These are phyloP conservation scores for Tipula vernalis DNA, from an alignment of 2,888 invertebrate genomes.

Conservation along the genomic window DNA sequence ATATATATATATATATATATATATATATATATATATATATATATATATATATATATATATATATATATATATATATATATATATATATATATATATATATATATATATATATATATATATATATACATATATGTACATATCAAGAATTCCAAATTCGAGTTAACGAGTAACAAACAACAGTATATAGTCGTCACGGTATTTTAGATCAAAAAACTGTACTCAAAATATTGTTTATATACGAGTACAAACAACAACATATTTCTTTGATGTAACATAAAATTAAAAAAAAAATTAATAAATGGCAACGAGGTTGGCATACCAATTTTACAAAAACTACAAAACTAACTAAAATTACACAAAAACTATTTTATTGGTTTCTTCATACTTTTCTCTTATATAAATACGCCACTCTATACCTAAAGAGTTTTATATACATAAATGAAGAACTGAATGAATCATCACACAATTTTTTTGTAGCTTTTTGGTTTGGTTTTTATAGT, in stretches of 20 bases:
- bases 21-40: too few species aligned
- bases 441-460: not conserved
- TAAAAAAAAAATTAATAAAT: not conserved
- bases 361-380: not conserved
- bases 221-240: not conserved
- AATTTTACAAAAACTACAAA: not conserved
- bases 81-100: too few species aligned
- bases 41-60: too few species aligned
- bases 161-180: not conserved
- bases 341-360: too few species aligned
- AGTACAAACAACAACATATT: not conserved
- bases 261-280: not conserved
- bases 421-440: not conserved
- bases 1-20: too few species aligned
- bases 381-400: not conserved
- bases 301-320: slow-evolving; percentile 4
- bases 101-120: too few species aligned
- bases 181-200: not conserved
- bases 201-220: not conserved
- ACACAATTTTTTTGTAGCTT: not conserved
- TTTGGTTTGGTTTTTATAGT: not conserved
- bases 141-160: not conserved
- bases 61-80: too few species aligned
- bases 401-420: not conserved
- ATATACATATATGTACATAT: not conserved